phyloP scores from a whole-genome alignment of 2,113 vertebrate species.

The Cebidichthys violaceus region DNA sequence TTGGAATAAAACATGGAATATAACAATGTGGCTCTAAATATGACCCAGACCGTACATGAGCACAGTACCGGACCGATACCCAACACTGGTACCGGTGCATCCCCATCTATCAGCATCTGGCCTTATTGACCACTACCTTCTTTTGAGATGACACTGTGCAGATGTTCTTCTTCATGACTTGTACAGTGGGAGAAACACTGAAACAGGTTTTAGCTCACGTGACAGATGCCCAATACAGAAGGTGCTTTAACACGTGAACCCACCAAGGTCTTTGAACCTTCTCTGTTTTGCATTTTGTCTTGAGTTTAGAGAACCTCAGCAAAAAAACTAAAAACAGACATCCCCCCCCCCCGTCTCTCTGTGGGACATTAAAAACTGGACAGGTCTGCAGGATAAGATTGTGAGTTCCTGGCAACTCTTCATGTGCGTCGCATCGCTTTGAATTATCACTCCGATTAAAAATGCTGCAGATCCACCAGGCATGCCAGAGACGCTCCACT shows the following conservation, averaged over 20 bases:
- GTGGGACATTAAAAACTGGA: conserved; percentile 32
- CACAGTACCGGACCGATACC: too few species aligned
- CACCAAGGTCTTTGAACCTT: background rate
- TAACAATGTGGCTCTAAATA: too few species aligned
- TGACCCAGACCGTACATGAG: too few species aligned
- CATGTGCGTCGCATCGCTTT: conserved; percentile 34
- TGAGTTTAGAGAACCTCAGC: background rate
- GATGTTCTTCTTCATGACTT: background rate
- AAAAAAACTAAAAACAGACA: conserved; percentile 20
- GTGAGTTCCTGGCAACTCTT: conserved; percentile 15
- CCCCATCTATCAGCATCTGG: background rate
- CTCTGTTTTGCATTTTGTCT: conserved; percentile 1
- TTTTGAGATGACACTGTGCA: background rate
- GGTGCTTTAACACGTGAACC: background rate
- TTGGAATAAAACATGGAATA: too few species aligned
- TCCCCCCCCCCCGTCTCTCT: background rate
- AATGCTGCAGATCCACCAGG: conserved; percentile 12
- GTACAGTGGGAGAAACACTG: background rate
- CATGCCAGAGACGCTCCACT: conserved; percentile 26
- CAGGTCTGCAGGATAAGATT: background rate
- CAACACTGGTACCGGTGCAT: too few species aligned
- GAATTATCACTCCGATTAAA: conserved; percentile 32
- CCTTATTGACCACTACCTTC: background rate
- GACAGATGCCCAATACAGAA: background rate
- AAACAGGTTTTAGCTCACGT: background rate